Base-by-base conservation (phyloP, 2,797 vertebrate genomes). In the Aphelocoma californica region DNA sequence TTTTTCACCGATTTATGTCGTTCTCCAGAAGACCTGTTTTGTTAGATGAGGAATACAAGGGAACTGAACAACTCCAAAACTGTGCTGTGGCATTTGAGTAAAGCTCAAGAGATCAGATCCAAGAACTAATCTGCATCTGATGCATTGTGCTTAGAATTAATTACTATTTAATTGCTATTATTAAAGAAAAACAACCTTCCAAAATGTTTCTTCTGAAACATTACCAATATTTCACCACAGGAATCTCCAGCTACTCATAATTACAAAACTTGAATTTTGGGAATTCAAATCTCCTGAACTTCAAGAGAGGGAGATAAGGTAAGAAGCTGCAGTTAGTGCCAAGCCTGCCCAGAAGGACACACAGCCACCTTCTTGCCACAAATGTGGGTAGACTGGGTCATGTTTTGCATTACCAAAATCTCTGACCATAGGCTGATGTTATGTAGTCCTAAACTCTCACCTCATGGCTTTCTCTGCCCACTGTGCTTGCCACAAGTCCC, bases 181-280 rank as follows among this genome's bases (percentile, higher is more conserved):
- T 75, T 86, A 92, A 82, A 84, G 34, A 31, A 77, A 94, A 89
- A 86, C 16, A 40, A 69, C 38, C 60, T 92, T 95, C 83, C 38
- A 82, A 85, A 92, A 54, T 36, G 23, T 78, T 93, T 86, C 53
- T 90, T 90, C 64, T 82, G 81, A 88, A 96, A 58, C n/a, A 38
- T 81, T 86, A 90, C 45, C n/a, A 77, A 3, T 61, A 69, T 78
- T 80, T 81, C 78, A 88, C 31, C 10, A 32, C 42, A 60, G 74
- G 84, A 77, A 71, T 73, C 45, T 88, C 66, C 81, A 91, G 45
- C n/a, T 85, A 78, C 29, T 93, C 12, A 2, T 25, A 81, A 85
- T 51, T 54, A 65, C 4, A 42, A 53, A 74, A 57, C 38, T 12
- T 64, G 38, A 67, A 47, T 61, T 93, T 80, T 65, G 24, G 48